These are phyloP conservation scores for Hoplostethus atlanticus DNA, from an alignment of 2,797 vertebrate genomes.

Conservation along the genomic window DNA sequence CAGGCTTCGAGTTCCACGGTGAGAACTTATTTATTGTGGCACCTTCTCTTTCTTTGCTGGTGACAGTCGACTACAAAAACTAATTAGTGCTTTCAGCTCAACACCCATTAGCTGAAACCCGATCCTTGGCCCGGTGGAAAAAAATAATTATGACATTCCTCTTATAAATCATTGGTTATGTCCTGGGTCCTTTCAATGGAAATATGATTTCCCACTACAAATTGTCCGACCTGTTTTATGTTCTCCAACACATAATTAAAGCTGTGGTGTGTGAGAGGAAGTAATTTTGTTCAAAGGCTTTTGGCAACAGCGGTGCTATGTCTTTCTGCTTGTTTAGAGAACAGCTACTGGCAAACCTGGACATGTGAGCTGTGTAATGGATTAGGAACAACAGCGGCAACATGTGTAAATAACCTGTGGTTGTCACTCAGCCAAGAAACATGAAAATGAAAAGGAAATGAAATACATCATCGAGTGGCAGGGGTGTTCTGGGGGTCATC, in stretches of 20 bases:
- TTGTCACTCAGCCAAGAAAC: slow-evolving; percentile 68
- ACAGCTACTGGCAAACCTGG: slow-evolving; percentile 85
- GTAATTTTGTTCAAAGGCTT: slow-evolving; percentile 95
- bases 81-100: slow-evolving; percentile 95
- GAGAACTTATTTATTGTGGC: slow-evolving; percentile 92
- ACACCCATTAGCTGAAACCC: slow-evolving; percentile 89
- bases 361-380: slow-evolving; percentile 81
- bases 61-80: slow-evolving; percentile 90
- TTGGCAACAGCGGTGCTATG: slow-evolving; percentile 88
- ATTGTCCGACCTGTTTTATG: slow-evolving; percentile 95
- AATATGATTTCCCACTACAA: slow-evolving; percentile 98
- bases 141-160: slow-evolving; percentile 95
- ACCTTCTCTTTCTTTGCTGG: slow-evolving; percentile 86
- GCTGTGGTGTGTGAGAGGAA: slow-evolving; percentile 92
- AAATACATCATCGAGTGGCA: slow-evolving; percentile 68
- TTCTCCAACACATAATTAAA: slow-evolving; percentile 96
- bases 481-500: slow-evolving; percentile 71
- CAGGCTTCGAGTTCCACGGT: slow-evolving; percentile 87
- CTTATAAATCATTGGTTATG: slow-evolving; percentile 95
- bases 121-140: slow-evolving; percentile 86
- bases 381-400: slow-evolving; percentile 79
- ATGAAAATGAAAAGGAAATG: slow-evolving; percentile 49
- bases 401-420: slow-evolving; percentile 78
- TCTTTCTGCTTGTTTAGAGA: slow-evolving; percentile 85
- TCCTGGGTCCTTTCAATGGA: slow-evolving; percentile 90